A percentile compares a stretch with the other conserved stretches of the same genome.
phyloP scores from a whole-genome alignment of 2,113 vertebrate genomes.

The Maccullochella peelii region DNA sequence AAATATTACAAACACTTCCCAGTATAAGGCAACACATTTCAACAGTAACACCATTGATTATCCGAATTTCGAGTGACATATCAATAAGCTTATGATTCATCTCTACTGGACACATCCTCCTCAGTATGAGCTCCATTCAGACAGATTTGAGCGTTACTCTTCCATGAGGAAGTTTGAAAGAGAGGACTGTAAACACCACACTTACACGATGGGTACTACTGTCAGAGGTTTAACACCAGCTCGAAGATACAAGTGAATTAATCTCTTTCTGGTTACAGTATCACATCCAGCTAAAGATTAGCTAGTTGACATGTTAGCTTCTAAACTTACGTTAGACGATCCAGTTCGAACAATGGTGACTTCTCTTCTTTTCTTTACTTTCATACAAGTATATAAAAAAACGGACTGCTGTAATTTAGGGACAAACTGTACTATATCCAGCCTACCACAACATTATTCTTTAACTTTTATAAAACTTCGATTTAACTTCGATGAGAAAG shows the following conservation, averaged over 20 bases:
- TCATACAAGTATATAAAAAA: slow-evolving; percentile 1
- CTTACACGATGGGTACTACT: too few relatives aligned
- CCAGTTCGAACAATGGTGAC: slow-evolving; percentile 78
- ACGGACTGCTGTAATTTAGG: fast-evolving
- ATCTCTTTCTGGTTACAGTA: background rate
- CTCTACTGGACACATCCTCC: background rate
- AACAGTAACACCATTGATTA: background rate
- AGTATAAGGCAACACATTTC: background rate
- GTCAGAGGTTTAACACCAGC: background rate
- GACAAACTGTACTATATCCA: background rate
- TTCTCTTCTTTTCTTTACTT: slow-evolving; percentile 44
- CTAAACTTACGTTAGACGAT: slow-evolving; percentile 80
- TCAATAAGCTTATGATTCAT: background rate
- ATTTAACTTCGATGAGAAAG: slow-evolving; percentile 45
- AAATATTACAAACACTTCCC: background rate
- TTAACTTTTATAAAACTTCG: slow-evolving; percentile 56
- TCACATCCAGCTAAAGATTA: slow-evolving; percentile 18
- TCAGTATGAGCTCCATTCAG: background rate
- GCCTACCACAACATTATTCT: slow-evolving; percentile 5
- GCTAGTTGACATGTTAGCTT: slow-evolving; percentile 70
- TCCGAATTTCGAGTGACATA: background rate
- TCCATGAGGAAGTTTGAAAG: background rate
- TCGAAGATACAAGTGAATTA: background rate
- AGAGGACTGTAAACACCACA: background rate
- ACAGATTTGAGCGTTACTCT: background rate